Base-by-base conservation (phyloP, 2,888 invertebrate genomes). In the Smittia sp. region DNA sequence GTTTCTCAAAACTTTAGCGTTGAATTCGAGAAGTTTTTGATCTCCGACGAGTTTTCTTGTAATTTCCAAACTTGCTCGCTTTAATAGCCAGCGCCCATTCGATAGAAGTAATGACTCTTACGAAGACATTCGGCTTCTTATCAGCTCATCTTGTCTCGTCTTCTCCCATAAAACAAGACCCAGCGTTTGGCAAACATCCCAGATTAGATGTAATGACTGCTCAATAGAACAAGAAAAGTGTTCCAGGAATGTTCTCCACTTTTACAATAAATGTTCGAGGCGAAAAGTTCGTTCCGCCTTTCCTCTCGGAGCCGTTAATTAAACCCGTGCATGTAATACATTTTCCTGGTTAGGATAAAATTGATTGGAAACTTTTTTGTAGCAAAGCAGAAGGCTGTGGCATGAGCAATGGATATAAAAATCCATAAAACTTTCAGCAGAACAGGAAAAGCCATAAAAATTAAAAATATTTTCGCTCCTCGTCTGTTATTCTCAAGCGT, bases 401-500 rank as follows among this genome's bases (percentile, higher is more conserved):
- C 20, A 58, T 58, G 58, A 58, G 11, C 58, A 18, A 22, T 58
- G 58, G 22, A 22, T 58, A n/a, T 20, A 58, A 70, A 70, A 70
- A 70, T 25, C 27, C 69, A 70, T 70, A 70, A 70, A 70, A 70
- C 69, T 70, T 70, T 70, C 69, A 70, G 20, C 69, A 70, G n/a
- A 54, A 54, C 27, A 70, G 54, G 54, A 54, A 54, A 68, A 70
- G 52, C 38, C 32, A 70, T 70, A 70, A 70, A 70, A 70, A 54
- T 70, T 70, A 70, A 70, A 70, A 70, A 70, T 70, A 70, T 22
- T 38, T 32, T n/a, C 58, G 2, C 20, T n/a, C 58, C 46, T 15
- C 46, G 3, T 18, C 20, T 58, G 22, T 22, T 22, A 58, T 58
- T 58, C 58, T 18, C 58, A 9, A 58, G 6, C 6, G 22, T 9